Evolutionary conservation across 2,797 vertebrate species (phyloP).

Genomic region (Pipistrellus nathusii): DNA sequence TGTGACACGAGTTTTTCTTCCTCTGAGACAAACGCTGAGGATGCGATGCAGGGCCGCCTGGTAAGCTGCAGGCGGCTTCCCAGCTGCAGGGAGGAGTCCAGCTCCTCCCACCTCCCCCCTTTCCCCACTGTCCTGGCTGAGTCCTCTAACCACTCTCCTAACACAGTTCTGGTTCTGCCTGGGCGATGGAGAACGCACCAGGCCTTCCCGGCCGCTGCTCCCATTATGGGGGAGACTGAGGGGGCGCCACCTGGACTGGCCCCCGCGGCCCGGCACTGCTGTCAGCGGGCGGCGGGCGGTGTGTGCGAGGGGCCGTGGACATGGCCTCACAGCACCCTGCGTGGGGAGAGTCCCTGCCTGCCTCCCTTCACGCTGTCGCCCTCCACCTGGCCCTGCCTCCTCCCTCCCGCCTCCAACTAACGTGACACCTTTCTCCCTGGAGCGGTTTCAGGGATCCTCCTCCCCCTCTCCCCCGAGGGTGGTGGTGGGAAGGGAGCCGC

Average conservation of each 20-base stretch:
- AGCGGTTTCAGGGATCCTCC: background rate
- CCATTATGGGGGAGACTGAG: background rate
- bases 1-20: background rate
- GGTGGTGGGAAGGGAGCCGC: background rate
- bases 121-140: too few species aligned
- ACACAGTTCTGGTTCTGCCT: background rate
- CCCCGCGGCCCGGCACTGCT: background rate
- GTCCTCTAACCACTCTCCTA: too few species aligned
- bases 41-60: background rate
- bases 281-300: background rate
- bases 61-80: background rate
- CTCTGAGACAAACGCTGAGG: background rate
- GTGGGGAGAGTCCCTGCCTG: background rate
- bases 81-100: background rate
- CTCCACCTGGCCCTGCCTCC: too few species aligned
- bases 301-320: background rate
- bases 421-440: background rate
- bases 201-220: background rate
- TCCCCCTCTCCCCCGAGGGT: background rate
- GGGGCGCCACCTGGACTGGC: too few species aligned
- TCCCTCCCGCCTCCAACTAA: too few species aligned
- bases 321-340: background rate
- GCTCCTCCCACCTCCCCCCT: background rate
- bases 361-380: too few species aligned
- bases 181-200: background rate